phyloP scores from a whole-genome alignment of 1,140 invertebrate genomes.

The Drosophila bocqueti region DNA sequence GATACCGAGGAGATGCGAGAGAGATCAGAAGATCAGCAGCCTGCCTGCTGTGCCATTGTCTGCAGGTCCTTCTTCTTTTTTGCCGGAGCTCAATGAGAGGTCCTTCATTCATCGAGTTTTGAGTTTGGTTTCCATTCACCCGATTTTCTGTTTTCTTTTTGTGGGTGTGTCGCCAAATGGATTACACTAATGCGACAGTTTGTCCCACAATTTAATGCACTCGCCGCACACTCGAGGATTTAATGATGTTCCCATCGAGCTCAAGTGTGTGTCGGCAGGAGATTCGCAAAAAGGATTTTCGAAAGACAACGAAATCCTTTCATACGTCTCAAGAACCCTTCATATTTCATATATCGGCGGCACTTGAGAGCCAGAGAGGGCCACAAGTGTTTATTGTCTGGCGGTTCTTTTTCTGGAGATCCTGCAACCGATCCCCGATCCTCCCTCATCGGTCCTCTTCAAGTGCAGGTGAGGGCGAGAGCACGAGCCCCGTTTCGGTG shows the following conservation, averaged over 20 bases:
- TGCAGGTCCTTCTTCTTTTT: conserved; percentile 31
- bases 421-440: conserved; percentile 7
- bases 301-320: conserved; percentile 67
- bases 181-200: conserved; percentile 77
- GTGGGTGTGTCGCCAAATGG: conserved; percentile 76
- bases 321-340: conserved; percentile 68
- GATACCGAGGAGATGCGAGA: conserved; percentile 30
- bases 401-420: conserved; percentile 16
- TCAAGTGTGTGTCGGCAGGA: conserved; percentile 66
- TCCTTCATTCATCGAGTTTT: conserved; percentile 60
- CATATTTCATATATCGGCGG: conserved; percentile 60
- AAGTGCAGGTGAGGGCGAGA: conserved; percentile 65
- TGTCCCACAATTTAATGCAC: conserved; percentile 76
- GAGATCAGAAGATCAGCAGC: conserved; percentile 24
- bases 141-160: conserved; percentile 29
- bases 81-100: conserved; percentile 47
- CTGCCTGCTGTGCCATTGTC: conserved; percentile 73
- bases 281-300: conserved; percentile 78
- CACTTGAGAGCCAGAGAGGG: conserved; percentile 59
- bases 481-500: conserved; percentile 68
- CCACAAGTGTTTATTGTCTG: conserved; percentile 70
- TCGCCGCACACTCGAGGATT: conserved; percentile 65
- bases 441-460: conserved; percentile 19
- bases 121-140: conserved; percentile 39
- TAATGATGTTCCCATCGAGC: conserved; percentile 78